phyloP scores from a whole-genome alignment of 2,797 vertebrate genomes.

The Hippocampus kuda region DNA sequence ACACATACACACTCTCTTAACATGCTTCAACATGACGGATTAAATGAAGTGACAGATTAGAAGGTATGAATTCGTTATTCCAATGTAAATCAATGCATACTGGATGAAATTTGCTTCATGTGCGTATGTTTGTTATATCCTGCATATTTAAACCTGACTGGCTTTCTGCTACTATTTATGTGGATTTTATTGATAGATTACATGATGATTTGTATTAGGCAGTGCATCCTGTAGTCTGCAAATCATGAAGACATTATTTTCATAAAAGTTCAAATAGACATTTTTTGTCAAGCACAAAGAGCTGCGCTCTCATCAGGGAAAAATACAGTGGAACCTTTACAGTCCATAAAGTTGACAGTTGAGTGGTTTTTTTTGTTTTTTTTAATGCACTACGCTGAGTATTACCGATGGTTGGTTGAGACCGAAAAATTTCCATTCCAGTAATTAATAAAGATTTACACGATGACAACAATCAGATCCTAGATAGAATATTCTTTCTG shows the following conservation, averaged over 20 bases:
- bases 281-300: neutral
- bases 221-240: no score
- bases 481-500: neutral
- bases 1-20: constrained; percentile 20
- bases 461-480: neutral
- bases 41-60: constrained; percentile 53
- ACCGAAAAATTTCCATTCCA: neutral
- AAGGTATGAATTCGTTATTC: constrained; percentile 47
- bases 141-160: no score
- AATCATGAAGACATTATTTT: no score
- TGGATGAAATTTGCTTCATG: constrained; percentile 34
- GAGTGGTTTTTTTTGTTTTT: neutral
- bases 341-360: neutral
- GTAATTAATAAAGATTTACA: neutral
- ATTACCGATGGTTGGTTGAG: neutral
- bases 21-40: constrained; percentile 65
- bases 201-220: no score
- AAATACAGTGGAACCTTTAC: neutral
- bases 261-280: no score
- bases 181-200: no score
- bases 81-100: constrained; percentile 59
- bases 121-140: neutral
- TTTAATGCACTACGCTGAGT: neutral
- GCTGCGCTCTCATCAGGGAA: neutral
- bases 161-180: no score